Conservation (phyloP, 2,888 invertebrate species). For the Eupeodes latifasciatus region DNA sequence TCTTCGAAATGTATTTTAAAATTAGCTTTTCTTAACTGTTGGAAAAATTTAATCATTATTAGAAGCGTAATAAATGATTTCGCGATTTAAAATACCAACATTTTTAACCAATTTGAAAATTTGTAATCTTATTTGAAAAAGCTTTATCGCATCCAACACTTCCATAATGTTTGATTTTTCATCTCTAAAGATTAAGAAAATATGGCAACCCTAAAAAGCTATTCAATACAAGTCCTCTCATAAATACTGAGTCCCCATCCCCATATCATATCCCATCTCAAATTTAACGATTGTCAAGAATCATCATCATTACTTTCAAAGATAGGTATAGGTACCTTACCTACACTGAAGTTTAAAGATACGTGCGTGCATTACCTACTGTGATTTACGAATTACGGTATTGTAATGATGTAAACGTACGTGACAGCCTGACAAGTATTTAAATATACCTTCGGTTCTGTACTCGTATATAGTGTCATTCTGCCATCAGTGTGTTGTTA, state of each 20-base stretch:
- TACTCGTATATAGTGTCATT: background rate
- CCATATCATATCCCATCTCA: background rate
- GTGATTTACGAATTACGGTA: slow-evolving; percentile 70
- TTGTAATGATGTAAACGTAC: slow-evolving; percentile 70
- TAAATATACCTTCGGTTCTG: slow-evolving; percentile 18
- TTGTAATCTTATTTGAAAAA: too few relatives aligned
- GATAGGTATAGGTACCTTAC: slow-evolving; percentile 1
- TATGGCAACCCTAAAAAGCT: background rate
- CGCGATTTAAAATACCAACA: too few relatives aligned
- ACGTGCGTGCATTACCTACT: slow-evolving; percentile 52
- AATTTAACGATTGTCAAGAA: slow-evolving; percentile 35
- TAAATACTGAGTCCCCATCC: background rate
- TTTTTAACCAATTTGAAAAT: too few relatives aligned
- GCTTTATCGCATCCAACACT: too few relatives aligned
- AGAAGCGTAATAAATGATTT: too few relatives aligned
- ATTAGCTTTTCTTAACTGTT: too few relatives aligned
- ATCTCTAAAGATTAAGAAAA: too few relatives aligned
- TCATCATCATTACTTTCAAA: slow-evolving; percentile 52
- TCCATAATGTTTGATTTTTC: too few relatives aligned
- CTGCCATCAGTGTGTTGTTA: too few relatives aligned
- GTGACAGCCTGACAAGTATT: slow-evolving; percentile 63
- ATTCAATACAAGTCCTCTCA: background rate
- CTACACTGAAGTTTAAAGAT: background rate
- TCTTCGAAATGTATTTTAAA: too few relatives aligned
- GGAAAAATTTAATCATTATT: too few relatives aligned